A percentile compares a stretch with the other conserved stretches of the same genome.
These are phyloP conservation scores for Drepana arcuata DNA, from an alignment of 1,140 invertebrate genomes.

Conservation along the genomic window DNA sequence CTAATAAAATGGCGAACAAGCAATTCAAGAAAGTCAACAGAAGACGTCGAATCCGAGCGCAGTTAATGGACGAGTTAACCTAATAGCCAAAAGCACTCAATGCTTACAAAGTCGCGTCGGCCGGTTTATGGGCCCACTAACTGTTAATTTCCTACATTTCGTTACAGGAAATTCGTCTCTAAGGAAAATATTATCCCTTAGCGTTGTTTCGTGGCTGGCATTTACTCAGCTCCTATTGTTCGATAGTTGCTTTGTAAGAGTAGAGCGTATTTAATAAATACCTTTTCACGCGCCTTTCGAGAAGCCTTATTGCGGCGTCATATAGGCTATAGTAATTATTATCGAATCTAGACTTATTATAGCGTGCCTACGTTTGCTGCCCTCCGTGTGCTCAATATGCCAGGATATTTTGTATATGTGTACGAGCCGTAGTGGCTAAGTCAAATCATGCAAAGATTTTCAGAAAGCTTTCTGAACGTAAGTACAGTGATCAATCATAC, in stretches of 20 bases:
- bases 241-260: constrained; percentile 27
- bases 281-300: too few species aligned
- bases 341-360: too few species aligned
- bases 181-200: constrained; percentile 48
- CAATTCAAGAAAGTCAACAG: constrained; percentile 48
- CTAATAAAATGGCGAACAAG: constrained; percentile 12
- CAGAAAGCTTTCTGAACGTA: too few species aligned
- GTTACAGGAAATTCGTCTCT: constrained; percentile 51
- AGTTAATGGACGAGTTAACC: constrained; percentile 64
- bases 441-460: too few species aligned
- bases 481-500: too few species aligned
- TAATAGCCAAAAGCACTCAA: constrained; percentile 68
- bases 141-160: constrained; percentile 62
- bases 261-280: not conserved
- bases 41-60: constrained; percentile 34
- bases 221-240: constrained; percentile 25
- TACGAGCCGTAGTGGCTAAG: too few species aligned
- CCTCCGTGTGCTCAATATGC: too few species aligned
- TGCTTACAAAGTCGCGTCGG: constrained; percentile 62
- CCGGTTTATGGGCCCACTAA: constrained; percentile 58
- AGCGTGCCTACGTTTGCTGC: too few species aligned
- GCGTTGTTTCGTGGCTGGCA: constrained; percentile 35
- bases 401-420: too few species aligned
- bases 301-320: not conserved
- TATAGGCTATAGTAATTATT: too few species aligned